A percentile compares a stretch with the other conserved stretches of the same genome.
Evolutionary conservation across 2,113 vertebrate species (phyloP).

Genomic region (Oreochromis niloticus): DNA sequence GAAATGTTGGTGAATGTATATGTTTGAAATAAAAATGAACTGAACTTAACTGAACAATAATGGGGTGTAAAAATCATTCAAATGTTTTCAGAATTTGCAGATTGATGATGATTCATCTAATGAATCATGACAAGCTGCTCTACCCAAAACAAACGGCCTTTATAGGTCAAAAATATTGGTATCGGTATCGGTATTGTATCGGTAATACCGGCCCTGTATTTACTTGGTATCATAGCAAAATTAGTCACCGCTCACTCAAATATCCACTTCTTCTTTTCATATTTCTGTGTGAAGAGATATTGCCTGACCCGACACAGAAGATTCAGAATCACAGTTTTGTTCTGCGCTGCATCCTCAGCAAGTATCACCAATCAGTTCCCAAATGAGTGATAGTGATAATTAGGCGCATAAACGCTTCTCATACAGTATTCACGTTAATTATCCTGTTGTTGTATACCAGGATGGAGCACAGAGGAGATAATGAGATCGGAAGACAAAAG

Average conservation of each 20-base stretch:
- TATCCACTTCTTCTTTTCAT: slow-evolving; percentile 5
- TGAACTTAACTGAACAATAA: background rate
- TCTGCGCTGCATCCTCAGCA: background rate
- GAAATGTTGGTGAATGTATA: too few relatives aligned
- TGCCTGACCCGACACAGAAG: background rate
- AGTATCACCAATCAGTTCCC: background rate
- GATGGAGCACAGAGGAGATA: background rate
- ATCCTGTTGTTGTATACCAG: background rate
- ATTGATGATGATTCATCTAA: background rate
- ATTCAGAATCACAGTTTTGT: background rate
- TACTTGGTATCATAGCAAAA: background rate
- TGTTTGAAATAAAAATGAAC: too few relatives aligned
- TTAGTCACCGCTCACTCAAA: slow-evolving; percentile 43
- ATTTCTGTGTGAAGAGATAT: background rate
- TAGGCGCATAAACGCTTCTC: slow-evolving; percentile 13
- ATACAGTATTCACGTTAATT: slow-evolving; percentile 10
- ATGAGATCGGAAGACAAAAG: slow-evolving; percentile 32
- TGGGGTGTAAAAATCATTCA: background rate
- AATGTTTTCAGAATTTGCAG: background rate
- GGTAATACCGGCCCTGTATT: background rate
- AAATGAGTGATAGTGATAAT: slow-evolving; percentile 17
- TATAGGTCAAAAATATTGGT: background rate
- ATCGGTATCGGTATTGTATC: background rate
- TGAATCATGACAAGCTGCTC: background rate
- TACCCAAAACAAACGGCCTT: background rate